These are phyloP conservation scores for Buceros bicornis DNA, from an alignment of 2,797 vertebrate genomes.

Conservation along the genomic window DNA sequence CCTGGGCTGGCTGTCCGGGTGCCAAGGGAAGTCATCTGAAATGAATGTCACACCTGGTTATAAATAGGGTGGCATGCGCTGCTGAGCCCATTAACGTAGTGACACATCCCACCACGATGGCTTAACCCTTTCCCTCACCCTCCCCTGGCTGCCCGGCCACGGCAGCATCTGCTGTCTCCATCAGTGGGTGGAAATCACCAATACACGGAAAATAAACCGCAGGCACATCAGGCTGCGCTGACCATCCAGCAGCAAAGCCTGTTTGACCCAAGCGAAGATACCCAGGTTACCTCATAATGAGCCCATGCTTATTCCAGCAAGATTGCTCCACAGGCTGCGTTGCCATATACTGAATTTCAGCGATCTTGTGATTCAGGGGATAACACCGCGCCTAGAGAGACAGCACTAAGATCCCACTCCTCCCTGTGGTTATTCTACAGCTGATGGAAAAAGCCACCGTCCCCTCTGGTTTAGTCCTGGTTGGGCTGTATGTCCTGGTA, in stretches of 20 bases:
- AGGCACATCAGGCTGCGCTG: background rate
- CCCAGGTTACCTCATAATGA: background rate
- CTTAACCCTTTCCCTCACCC: background rate
- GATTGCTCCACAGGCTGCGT: background rate
- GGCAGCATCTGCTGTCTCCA: background rate
- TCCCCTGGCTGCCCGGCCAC: accelerated
- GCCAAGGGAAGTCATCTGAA: background rate
- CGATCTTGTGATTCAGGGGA: background rate
- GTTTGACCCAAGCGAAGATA: background rate
- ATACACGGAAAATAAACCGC: accelerated
- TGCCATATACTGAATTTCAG: too few species aligned
- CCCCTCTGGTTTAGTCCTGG: background rate
- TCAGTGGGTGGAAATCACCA: background rate
- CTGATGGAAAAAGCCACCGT: background rate
- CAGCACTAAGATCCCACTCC: background rate
- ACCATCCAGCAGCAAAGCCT: background rate
- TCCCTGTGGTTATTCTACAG: background rate
- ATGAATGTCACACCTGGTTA: slow-evolving; percentile 33
- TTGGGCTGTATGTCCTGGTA: background rate
- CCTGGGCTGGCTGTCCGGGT: background rate
- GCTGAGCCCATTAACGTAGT: background rate
- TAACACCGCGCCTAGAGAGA: background rate
- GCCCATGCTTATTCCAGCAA: accelerated
- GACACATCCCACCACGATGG: background rate
- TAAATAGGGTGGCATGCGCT: slow-evolving; percentile 22